Base-by-base conservation (phyloP, 2,888 invertebrate genomes). In the Eulithis testata region DNA sequence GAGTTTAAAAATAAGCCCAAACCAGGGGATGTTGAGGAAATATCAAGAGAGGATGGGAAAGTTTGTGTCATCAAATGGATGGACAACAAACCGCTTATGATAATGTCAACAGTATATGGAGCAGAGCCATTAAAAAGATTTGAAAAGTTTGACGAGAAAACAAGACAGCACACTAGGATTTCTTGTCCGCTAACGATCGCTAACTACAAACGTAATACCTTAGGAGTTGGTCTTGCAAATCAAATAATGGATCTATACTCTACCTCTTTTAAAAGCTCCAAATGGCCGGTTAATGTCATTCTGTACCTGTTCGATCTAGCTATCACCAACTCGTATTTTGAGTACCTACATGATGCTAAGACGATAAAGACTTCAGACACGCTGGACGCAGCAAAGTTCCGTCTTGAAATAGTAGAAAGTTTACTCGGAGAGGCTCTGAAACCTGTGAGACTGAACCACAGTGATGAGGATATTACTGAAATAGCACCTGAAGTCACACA, bases 241-340 rank as follows among this genome's bases (percentile, higher is more conserved):
- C 76, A 77, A 36, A 66, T 78, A 52, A 73, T 76, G 62, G 74
- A 76, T n/a, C 61, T 69, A 6, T 82, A 80, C 44, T 47, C 80
- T n/a, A 73, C 77, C 11, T 73, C 73, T 58, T 69, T 69, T 44
- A 76, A 77, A 70, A 76, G 75, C 7, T 69, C 70, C n/a, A 84
- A 82, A 61, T 80, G 80, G 76, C 73, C 80, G 3, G 40, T 83
- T 0, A 77, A 79, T 57, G 66, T 80, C 0, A 76, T 82, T 50
- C 68, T 75, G 12, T 63, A 73, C 27, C 36, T 71, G n/a, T 71
- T 71, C n/a, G 70, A 71, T n/a, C 9, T 71, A 31, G 53, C 70
- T 0, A 8, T 71, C 4, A 50, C 54, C 0, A 71, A 68, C 37
- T 59, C 68, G 11, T 69, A 64, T 12, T 64, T 69, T 2, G 70